Conservation (phyloP, 2,113 vertebrate genomes). For the Puntigrus tetrazona region DNA sequence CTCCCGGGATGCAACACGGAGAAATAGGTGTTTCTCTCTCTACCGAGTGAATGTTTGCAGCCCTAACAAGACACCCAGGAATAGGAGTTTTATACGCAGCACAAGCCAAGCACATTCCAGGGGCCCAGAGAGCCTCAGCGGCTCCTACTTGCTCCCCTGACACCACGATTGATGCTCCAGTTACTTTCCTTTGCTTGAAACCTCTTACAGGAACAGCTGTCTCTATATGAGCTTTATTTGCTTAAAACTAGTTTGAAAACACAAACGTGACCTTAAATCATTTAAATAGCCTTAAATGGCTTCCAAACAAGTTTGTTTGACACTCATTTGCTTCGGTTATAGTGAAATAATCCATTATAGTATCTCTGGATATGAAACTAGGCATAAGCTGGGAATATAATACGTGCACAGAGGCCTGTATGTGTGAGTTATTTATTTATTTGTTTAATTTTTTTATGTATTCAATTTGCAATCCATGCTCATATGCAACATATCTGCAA, state of each 20-base stretch:
- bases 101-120: constrained; percentile 55
- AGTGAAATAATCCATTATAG: constrained; percentile 25
- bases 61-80: constrained; percentile 60
- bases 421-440: not conserved
- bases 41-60: constrained; percentile 45
- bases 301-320: constrained; percentile 17
- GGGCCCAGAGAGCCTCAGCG: constrained; percentile 40
- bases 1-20: constrained; percentile 45
- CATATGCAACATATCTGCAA: not conserved
- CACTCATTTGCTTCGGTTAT: constrained; percentile 23
- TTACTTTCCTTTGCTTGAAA: constrained; percentile 29
- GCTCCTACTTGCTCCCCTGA: constrained; percentile 39
- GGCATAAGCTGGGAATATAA: not conserved
- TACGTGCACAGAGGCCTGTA: not conserved
- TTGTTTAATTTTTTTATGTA: not conserved
- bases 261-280: constrained; percentile 49
- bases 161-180: constrained; percentile 47
- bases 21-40: constrained; percentile 45
- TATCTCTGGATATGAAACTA: not conserved
- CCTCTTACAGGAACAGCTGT: not conserved
- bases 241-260: constrained; percentile 47
- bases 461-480: not conserved
- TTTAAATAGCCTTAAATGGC: constrained; percentile 19
- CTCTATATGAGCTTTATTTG: constrained; percentile 35
- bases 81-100: constrained; percentile 53